Evolutionary conservation across 2,113 vertebrate species (phyloP), one percentile per base, ranked within the genome.

Genomic region (Ptychochromis oligacanthus): DNA sequence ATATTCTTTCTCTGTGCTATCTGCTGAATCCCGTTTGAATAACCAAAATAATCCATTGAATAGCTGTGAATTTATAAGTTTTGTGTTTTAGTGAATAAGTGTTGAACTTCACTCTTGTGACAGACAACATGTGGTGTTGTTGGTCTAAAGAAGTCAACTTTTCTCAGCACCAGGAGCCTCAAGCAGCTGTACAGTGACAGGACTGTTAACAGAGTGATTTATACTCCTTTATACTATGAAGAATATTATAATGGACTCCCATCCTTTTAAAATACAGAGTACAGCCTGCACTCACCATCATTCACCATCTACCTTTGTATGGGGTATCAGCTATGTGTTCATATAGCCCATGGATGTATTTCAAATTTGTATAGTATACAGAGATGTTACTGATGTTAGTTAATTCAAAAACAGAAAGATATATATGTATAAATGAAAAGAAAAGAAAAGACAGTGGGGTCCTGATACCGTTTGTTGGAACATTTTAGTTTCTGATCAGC

Each of bases 401-500:
- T 31, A 31, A 31, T 31, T 3, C 28, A 31, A 4, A 31, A 31
- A 31, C 4, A 31, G 3, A 31, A 31, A 31, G 28, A 31, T 31
- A 31, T 31, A 31, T 3, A 31, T 31, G 28, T 31, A 31, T 31
- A 31, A 31, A 31, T n/a, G 24, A 75, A 13, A 6, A 18, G 38
- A 17, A 20, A n/a, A 46, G 43, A 13, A 4, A 43, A 43, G 15
- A 15, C 43, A 46, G 4, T 5, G 14, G 43, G 28, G 10, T 22
- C 62, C 52, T 15, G 70, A n/a, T 9, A 7, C 11, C 34, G 60
- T 62, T 61, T 8, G 7, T 31, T 56, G 79, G 64, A 89, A 80
- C 34, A 12, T 62, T 64, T 84, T 26, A 14, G 36, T 75, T n/a
- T 82, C 56, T 70, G 82, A 79, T 77, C 84, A 79, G 57, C 78